Evolutionary conservation across 1,140 invertebrate species (phyloP).

Genomic region (Bombus haemorrhoidalis): DNA sequence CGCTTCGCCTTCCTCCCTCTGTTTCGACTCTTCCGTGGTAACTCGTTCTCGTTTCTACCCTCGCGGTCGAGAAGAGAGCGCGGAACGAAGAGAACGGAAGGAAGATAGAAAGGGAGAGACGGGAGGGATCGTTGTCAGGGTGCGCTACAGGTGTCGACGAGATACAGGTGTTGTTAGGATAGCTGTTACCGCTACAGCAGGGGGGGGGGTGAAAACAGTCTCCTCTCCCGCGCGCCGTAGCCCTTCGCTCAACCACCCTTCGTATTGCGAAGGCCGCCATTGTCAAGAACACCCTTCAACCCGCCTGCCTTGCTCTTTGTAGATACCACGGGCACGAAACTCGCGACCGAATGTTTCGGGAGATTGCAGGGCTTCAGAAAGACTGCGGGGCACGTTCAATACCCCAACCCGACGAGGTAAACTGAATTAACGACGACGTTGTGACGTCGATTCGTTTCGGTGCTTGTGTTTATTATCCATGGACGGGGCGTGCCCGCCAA

Average conservation of each 20-base stretch:
- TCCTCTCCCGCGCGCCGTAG: conserved; percentile 15
- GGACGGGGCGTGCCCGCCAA: not conserved
- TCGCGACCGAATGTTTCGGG: conserved; percentile 51
- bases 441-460: conserved; percentile 11
- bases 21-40: not conserved
- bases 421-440: conserved; percentile 56
- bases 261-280: not conserved
- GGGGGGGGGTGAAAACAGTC: conserved; percentile 57
- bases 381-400: conserved; percentile 28
- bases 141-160: conserved; percentile 79
- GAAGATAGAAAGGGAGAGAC: not conserved
- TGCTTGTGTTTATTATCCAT: conserved; percentile 14
- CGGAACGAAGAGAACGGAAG: not conserved
- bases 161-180: conserved; percentile 76
- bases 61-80: conserved; percentile 29
- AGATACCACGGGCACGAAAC: not conserved
- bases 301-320: not conserved
- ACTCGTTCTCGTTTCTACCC: conserved; percentile 34
- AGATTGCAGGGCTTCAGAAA: conserved; percentile 60
- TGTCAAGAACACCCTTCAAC: not conserved
- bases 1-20: not conserved
- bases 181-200: conserved; percentile 55
- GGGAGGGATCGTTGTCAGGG: conserved; percentile 49
- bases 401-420: conserved; percentile 26
- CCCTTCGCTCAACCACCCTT: not conserved